phyloP scores from a whole-genome alignment of 2,797 vertebrate genomes.

The Anguilla marmorata region DNA sequence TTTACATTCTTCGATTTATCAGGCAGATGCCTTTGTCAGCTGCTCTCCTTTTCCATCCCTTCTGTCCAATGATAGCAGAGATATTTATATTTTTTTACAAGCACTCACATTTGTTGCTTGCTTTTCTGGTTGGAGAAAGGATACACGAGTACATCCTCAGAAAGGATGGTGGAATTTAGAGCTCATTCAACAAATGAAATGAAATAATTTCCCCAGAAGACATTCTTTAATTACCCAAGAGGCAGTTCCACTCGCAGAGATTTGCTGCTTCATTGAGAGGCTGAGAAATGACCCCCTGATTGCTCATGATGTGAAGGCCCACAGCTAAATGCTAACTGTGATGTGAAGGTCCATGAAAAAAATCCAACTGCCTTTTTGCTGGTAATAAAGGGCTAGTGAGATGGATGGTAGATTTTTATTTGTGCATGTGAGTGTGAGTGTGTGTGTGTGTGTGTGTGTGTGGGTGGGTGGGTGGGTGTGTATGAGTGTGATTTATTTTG shows the following conservation, averaged over 20 bases:
- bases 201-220: conserved; percentile 12
- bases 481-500: neutral
- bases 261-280: neutral
- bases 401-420: neutral
- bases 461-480: too few species aligned
- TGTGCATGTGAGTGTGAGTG: neutral
- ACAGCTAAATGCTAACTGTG: conserved; percentile 1
- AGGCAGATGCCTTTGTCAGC: neutral
- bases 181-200: neutral
- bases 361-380: neutral
- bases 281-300: conserved; percentile 2
- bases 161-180: neutral
- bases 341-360: neutral
- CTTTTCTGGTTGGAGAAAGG: neutral
- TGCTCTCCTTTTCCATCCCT: neutral
- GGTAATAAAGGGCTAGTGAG: neutral
- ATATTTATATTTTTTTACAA: neutral
- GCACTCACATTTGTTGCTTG: neutral
- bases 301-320: neutral
- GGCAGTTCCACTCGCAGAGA: conserved; percentile 1
- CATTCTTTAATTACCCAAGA: conserved; percentile 3
- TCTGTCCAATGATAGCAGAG: neutral
- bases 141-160: neutral
- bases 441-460: too few species aligned
- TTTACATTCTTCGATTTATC: neutral